Evolutionary conservation across 2,888 invertebrate species (phyloP).

Genomic region (Thecocarcelia acutangulata): DNA sequence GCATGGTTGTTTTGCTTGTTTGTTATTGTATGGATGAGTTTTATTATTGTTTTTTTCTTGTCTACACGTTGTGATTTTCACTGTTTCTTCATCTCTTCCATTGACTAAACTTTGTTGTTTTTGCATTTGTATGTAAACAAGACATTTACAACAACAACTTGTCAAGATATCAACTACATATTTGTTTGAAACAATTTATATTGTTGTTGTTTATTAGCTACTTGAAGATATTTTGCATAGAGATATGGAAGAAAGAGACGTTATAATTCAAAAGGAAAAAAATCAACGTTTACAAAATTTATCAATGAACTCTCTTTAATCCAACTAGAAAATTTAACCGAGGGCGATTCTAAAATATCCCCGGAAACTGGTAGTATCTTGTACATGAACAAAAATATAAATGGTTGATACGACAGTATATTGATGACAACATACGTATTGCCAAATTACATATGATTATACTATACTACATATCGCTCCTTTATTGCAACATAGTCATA

Average conservation of each 20-base stretch:
- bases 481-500: no score
- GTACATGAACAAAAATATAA: no score
- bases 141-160: constrained; percentile 26
- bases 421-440: no score
- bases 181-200: background rate
- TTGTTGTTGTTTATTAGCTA: constrained; percentile 11
- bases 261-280: constrained; percentile 12
- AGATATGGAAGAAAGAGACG: background rate
- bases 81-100: constrained; percentile 22
- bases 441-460: no score
- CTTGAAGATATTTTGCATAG: constrained; percentile 7
- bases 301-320: constrained; percentile 18
- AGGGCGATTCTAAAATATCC: background rate
- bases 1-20: constrained; percentile 40
- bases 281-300: background rate
- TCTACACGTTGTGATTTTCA: constrained; percentile 59
- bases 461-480: no score
- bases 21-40: constrained; percentile 50
- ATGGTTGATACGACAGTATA: no score
- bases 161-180: constrained; percentile 16
- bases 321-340: constrained; percentile 11
- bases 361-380: no score
- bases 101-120: constrained; percentile 4
- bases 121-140: constrained; percentile 38
- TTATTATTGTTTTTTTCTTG: constrained; percentile 44